These are phyloP conservation scores for Ceratina calcarata DNA, from an alignment of 1,140 invertebrate species.

Conservation along the genomic window DNA sequence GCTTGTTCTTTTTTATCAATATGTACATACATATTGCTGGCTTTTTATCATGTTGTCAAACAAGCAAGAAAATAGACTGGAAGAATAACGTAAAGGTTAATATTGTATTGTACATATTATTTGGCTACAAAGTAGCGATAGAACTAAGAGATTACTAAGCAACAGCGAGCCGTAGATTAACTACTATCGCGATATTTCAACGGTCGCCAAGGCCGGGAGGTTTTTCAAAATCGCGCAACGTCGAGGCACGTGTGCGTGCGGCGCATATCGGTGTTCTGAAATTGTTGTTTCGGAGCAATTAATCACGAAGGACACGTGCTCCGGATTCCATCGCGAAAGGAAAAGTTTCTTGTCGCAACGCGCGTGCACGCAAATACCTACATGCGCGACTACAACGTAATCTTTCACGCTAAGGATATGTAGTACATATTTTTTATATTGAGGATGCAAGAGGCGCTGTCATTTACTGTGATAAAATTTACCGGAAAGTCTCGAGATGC, in stretches of 20 bases:
- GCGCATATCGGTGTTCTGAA: not conserved
- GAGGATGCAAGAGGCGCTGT: too few relatives aligned
- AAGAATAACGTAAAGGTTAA: too few relatives aligned
- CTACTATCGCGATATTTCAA: constrained; percentile 1
- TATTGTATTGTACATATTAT: not conserved
- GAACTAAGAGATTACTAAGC: not conserved
- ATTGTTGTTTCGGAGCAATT: not conserved
- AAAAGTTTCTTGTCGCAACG: not conserved
- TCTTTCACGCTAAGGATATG: not conserved
- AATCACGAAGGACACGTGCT: not conserved
- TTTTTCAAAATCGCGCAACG: constrained; percentile 13
- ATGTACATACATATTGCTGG: too few relatives aligned
- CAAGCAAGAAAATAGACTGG: too few relatives aligned
- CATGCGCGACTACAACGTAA: not conserved
- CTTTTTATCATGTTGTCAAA: too few relatives aligned
- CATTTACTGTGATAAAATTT: not conserved
- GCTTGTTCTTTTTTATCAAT: too few relatives aligned
- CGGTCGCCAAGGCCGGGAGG: not conserved
- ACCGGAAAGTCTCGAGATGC: constrained; percentile 32
- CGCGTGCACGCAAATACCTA: not conserved
- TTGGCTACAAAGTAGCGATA: not conserved
- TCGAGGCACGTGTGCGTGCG: not conserved
- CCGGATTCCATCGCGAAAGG: constrained; percentile 26
- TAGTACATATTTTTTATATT: too few relatives aligned
- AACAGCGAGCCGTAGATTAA: constrained; percentile 7